Base-by-base conservation (phyloP, 2,888 invertebrate genomes). In the Spisula subtruncata region DNA sequence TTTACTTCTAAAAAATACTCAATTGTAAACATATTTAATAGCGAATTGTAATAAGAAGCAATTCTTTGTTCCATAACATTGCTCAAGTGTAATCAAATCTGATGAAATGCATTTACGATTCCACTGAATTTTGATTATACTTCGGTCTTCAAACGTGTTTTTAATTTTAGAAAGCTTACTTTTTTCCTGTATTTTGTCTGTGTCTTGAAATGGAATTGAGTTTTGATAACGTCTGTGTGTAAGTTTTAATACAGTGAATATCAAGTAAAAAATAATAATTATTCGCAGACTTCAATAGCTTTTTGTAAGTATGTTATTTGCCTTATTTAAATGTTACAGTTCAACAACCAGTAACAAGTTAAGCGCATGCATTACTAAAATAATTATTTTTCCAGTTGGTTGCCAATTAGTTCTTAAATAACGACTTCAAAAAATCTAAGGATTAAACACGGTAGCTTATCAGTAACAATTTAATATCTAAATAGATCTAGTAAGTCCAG, bases 91-190 rank as follows among this genome's bases (percentile, higher is more conserved):
- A 51, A 51, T 51, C 51, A 66, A 6, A 12, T 10, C 25, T 66
- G 60, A 10, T 25, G 60, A 25, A 10, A 0, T 66, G n/a, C 25
- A n/a, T 66, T 66, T 25, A 66, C 60, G n/a, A 10, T 66, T 66
- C 25, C 25, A 12, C 60, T 25, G 10, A 25, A 25, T 20, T 66
- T 25, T 66, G 12, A 66, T 66, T 66, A n/a, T n/a, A 66, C 25
- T 66, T 66, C 60, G 20, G 60, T 66, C 60, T 66, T 66, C 60
- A n/a, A 66, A n/a, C 25, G 25, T n/a, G n/a, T n/a, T n/a, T n/a
- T n/a, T 12, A n/a, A 66, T 66, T 66, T 66, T 20, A 66, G 56
- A 56, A 56, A 66, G 4, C 5, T n/a, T 12, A 10, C 60, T 25
- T n/a, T 66, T 66, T 66, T 66, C 41, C 4, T 5, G 41, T 41